A percentile compares a stretch with the other conserved stretches of the same genome.
These are phyloP conservation scores for Chaitophorus viminalis DNA, from an alignment of 2,888 invertebrate species.

Conservation along the genomic window DNA sequence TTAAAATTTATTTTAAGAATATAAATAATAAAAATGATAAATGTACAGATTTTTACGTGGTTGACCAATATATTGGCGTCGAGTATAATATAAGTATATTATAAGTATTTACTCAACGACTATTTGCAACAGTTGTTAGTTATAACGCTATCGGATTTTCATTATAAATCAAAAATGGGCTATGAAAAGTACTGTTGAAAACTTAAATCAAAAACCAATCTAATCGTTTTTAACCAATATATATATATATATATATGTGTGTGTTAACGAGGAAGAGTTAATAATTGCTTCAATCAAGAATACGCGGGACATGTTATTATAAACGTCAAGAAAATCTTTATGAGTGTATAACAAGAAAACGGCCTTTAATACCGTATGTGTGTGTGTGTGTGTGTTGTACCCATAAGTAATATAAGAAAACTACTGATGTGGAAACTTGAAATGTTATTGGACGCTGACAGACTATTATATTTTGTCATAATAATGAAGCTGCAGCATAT, in stretches of 20 bases:
- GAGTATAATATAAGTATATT: no score
- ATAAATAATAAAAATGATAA: no score
- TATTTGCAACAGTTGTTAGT: no score
- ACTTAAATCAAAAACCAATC: background rate
- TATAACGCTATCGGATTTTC: no score
- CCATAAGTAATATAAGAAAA: background rate
- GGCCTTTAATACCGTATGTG: background rate
- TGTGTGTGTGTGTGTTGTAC: background rate
- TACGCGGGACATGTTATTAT: background rate
- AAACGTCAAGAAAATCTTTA: constrained; percentile 15
- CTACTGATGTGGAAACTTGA: constrained; percentile 44
- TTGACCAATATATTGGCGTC: no score
- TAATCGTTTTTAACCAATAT: background rate
- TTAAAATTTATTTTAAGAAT: no score
- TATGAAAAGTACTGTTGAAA: no score
- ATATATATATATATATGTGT: no score
- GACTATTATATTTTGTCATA: constrained; percentile 13
- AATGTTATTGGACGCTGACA: background rate
- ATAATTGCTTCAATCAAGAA: background rate
- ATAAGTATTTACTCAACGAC: no score
- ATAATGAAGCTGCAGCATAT: constrained; percentile 26
- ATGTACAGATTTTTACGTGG: no score
- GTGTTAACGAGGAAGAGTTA: background rate
- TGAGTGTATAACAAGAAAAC: background rate
- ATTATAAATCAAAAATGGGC: no score